Evolutionary conservation across 2,113 vertebrate species (phyloP).

Genomic region (Gulo gulo): DNA sequence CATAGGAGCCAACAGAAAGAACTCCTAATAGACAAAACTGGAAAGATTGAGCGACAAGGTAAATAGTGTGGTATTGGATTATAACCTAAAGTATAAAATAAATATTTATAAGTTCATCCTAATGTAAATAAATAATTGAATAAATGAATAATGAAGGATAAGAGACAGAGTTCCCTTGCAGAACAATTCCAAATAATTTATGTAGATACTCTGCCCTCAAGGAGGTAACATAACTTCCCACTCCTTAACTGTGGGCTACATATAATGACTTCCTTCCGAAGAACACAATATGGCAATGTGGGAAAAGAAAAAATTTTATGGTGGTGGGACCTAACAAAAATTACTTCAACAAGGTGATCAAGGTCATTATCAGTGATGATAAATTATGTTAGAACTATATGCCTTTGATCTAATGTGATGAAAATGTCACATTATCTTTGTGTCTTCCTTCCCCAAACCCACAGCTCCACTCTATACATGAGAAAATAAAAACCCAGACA

Average conservation of each 20-base stretch:
- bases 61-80: background rate
- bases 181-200: background rate
- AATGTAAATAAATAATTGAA: background rate
- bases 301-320: background rate
- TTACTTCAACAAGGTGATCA: background rate
- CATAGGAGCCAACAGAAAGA: background rate
- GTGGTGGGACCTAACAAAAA: background rate
- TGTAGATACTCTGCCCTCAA: background rate
- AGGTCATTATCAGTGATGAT: background rate
- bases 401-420: background rate
- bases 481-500: background rate
- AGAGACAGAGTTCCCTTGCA: background rate
- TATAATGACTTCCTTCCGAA: background rate
- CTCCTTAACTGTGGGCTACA: background rate
- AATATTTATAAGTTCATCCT: background rate
- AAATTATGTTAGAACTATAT: background rate
- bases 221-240: background rate
- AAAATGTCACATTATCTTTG: background rate
- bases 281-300: accelerated
- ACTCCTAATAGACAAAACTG: background rate
- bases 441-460: background rate
- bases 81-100: background rate
- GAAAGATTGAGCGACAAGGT: background rate
- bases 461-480: background rate
- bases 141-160: background rate